Conservation (phyloP, 2,113 vertebrate genomes). For the Saccopteryx bilineata region DNA sequence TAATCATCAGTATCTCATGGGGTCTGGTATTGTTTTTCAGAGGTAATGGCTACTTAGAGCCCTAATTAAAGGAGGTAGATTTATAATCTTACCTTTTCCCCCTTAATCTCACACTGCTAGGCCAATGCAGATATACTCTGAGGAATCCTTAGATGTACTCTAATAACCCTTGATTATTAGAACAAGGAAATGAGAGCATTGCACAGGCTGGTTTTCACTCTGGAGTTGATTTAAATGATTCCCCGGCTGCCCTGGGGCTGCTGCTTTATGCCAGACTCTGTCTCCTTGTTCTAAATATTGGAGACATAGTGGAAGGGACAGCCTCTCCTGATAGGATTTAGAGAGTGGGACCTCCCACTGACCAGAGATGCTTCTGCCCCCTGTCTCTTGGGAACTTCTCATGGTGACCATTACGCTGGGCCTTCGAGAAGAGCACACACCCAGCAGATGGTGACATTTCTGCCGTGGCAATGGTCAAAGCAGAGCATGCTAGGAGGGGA, state of each 20-base stretch:
- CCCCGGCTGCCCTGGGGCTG: not conserved
- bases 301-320: not conserved
- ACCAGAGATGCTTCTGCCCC: not conserved
- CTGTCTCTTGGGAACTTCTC: not conserved
- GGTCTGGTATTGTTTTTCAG: constrained; percentile 12
- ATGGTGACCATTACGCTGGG: not conserved
- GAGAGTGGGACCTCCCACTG: not conserved
- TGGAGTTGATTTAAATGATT: not conserved
- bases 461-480: not conserved
- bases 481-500: not conserved
- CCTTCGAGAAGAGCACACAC: not conserved
- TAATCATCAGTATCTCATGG: not conserved
- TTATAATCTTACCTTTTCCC: not conserved
- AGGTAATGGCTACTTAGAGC: not conserved
- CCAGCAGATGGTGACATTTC: no score
- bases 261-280: not conserved
- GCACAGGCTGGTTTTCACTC: not conserved
- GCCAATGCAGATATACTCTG: not conserved
- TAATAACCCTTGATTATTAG: not conserved
- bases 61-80: constrained; percentile 24
- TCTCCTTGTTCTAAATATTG: not conserved
- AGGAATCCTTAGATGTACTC: not conserved
- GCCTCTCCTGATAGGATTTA: not conserved
- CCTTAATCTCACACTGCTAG: not conserved
- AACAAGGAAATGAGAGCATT: constrained; percentile 1